These are phyloP conservation scores for Zophobas morio DNA, from an alignment of 1,140 invertebrate species.

Conservation along the genomic window DNA sequence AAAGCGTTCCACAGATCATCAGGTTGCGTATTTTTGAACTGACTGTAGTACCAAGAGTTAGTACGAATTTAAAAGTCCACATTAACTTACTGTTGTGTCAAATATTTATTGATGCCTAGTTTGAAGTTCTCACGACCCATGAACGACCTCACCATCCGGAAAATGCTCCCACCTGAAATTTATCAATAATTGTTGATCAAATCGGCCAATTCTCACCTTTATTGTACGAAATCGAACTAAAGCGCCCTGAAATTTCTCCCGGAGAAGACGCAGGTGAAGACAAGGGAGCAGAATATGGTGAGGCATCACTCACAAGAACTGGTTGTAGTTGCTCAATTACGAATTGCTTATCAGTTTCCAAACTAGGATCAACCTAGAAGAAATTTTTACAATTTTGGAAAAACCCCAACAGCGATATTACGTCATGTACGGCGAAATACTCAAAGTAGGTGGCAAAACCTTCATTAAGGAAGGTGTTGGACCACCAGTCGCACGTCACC, in stretches of 20 bases:
- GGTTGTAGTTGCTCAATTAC: constrained; percentile 76
- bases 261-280: constrained; percentile 58
- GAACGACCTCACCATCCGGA: constrained; percentile 83
- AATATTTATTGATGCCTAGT: constrained; percentile 73
- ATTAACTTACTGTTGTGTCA: constrained; percentile 68
- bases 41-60: neutral
- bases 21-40: constrained; percentile 20
- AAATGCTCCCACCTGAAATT: constrained; percentile 71
- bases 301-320: constrained; percentile 74
- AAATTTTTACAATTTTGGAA: constrained; percentile 2
- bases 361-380: constrained; percentile 27
- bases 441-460: constrained; percentile 68
- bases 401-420: neutral
- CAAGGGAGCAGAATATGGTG: constrained; percentile 13
- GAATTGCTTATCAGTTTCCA: constrained; percentile 68
- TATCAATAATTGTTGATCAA: neutral
- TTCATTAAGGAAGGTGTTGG: constrained; percentile 68
- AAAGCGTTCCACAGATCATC: constrained; percentile 27
- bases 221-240: constrained; percentile 74
- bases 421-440: constrained; percentile 52
- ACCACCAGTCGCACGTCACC: constrained; percentile 72
- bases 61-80: neutral
- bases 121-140: constrained; percentile 77
- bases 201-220: constrained; percentile 68
- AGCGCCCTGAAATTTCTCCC: constrained; percentile 70